Percentiles rank a stretch among this genome's conserved stretches.
Evolutionary conservation across 2,113 vertebrate genomes (phyloP).

Genomic region (Lophochroa leadbeateri): DNA sequence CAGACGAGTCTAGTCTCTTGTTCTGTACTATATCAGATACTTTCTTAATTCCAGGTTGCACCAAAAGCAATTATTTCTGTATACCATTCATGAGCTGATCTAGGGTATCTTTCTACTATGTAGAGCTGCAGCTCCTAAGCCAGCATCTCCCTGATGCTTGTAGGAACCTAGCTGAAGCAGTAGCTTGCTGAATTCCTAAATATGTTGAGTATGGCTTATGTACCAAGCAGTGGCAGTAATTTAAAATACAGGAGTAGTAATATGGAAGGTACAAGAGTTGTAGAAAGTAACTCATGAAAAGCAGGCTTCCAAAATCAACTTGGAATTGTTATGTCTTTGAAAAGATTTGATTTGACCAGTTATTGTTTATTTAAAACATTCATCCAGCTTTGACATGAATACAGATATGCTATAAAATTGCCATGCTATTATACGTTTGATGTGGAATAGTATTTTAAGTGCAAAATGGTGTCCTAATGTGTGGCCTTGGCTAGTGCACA

Average conservation of each 20-base stretch:
- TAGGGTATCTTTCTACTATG: neutral
- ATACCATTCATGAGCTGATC: neutral
- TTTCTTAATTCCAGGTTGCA: neutral
- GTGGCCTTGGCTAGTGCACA: neutral
- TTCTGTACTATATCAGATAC: neutral
- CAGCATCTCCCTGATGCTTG: neutral
- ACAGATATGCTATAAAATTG: neutral
- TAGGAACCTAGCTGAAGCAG: neutral
- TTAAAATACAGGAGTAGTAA: neutral
- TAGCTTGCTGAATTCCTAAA: neutral
- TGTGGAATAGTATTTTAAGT: neutral
- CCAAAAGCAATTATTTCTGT: neutral
- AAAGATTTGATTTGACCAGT: neutral
- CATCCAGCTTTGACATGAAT: neutral
- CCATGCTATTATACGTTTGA: neutral
- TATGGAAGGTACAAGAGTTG: neutral
- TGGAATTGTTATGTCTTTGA: neutral
- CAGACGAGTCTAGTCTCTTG: neutral
- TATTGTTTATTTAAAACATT: neutral
- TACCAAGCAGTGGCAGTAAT: neutral
- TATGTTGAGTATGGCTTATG: neutral
- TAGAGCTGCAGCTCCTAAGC: neutral
- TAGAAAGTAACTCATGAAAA: neutral
- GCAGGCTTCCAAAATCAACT: neutral
- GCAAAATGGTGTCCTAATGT: neutral